A percentile compares a stretch with the other conserved stretches of the same genome.
Conservation (phyloP, 2,888 invertebrate genomes). For the Alloplasta piceator region DNA sequence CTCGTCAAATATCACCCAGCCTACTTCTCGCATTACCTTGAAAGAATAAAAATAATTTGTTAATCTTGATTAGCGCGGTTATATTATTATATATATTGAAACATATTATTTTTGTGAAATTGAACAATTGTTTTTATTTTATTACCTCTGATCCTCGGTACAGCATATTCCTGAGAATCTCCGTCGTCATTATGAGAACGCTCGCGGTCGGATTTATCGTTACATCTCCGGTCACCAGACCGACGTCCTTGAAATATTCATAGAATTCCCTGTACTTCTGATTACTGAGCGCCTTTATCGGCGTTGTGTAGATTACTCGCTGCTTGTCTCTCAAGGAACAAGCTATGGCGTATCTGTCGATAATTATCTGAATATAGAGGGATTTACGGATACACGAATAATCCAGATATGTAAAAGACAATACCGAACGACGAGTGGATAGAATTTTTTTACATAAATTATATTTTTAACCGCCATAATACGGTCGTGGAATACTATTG, state of each 20-base stretch:
- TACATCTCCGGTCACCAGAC: conserved; percentile 99
- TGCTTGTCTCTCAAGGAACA: conserved; percentile 97
- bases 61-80: conserved; percentile 1
- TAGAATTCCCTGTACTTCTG: conserved; percentile 99
- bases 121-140: not conserved
- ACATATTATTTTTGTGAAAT: not conserved
- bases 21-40: conserved; percentile 97
- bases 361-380: not conserved
- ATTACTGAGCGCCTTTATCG: conserved; percentile 99
- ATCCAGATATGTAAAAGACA: too few species aligned
- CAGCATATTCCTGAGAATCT: conserved; percentile 99
- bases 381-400: too few species aligned
- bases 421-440: too few species aligned
- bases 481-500: too few species aligned
- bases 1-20: conserved; percentile 99
- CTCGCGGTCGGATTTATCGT: conserved; percentile 99
- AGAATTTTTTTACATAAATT: too few species aligned
- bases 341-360: conserved; percentile 94
- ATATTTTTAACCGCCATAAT: too few species aligned
- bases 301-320: conserved; percentile 99
- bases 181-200: conserved; percentile 99
- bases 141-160: conserved; percentile 96
- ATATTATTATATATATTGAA: conserved; percentile 22
- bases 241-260: conserved; percentile 99
- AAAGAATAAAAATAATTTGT: conserved; percentile 7